Percentiles rank a stretch among this genome's conserved stretches.
phyloP scores from a whole-genome alignment of 1,140 invertebrate genomes.

The Augochlora pura region DNA sequence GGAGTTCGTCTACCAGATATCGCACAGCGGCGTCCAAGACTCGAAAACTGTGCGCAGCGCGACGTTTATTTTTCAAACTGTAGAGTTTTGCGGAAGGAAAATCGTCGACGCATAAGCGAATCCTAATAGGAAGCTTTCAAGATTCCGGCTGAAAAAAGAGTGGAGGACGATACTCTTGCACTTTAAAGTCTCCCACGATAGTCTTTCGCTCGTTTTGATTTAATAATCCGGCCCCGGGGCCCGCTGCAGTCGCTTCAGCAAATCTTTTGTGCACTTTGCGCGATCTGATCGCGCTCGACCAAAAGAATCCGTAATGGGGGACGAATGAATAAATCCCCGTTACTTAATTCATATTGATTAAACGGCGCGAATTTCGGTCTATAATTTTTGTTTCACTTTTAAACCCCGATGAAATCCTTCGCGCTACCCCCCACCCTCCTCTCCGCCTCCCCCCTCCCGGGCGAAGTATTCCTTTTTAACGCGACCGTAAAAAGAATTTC shows the following conservation, averaged over 20 bases:
- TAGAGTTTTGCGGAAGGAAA: too few species aligned
- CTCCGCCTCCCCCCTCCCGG: too few species aligned
- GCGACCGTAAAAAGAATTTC: background rate
- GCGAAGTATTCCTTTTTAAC: background rate
- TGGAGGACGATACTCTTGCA: background rate
- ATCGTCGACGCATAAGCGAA: background rate
- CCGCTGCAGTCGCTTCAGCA: constrained; percentile 11
- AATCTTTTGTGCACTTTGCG: constrained; percentile 23
- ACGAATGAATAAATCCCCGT: constrained; percentile 22
- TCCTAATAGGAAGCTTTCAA: background rate
- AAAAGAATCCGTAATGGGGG: constrained; percentile 27
- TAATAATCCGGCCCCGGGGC: constrained; percentile 12
- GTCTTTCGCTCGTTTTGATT: constrained; percentile 4
- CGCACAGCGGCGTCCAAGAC: too few species aligned
- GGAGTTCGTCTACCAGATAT: too few species aligned
- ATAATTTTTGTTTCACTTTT: background rate
- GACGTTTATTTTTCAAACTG: background rate
- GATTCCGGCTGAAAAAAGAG: background rate
- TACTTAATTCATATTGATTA: constrained; percentile 3
- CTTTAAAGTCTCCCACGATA: constrained; percentile 13
- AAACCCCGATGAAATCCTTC: background rate
- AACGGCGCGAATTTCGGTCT: background rate
- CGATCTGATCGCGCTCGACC: constrained; percentile 16
- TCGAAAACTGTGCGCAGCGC: background rate
- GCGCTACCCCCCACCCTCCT: too few species aligned